Base-by-base conservation (phyloP, 2,888 invertebrate species). In the Molorchus minor region DNA sequence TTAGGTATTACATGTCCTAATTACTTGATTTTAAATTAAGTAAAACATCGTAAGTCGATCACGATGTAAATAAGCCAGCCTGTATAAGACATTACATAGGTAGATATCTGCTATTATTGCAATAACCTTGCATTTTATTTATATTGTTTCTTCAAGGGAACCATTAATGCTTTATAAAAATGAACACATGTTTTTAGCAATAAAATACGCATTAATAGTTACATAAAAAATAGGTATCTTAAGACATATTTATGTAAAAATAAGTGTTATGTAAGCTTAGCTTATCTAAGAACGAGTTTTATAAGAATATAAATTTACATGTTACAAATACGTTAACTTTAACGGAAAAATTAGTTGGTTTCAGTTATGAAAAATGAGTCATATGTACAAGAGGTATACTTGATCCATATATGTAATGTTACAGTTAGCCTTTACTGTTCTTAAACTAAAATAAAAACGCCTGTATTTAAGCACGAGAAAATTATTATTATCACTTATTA, bases 91-190 rank as follows among this genome's bases (percentile, higher is more conserved):
- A n/a, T n/a, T n/a, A n/a, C n/a, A n/a, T n/a, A n/a, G n/a, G n/a
- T n/a, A n/a, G n/a, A n/a, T 49, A 49, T 49, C 38, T 16, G 38
- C 25, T 49, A 49, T 49, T 49, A 49, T 33, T 49, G 38, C 38
- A 49, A 8, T 49, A 49, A 49, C 49, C 49, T 49, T 49, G 38
- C 49, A 49, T 49, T 49, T 49, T 38, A 49, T 49, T 49, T 49
- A 49, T 49, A 17, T 38, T 38, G 38, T 49, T 38, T 49, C 38
- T 49, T 49, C 49, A 49, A 40, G 38, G 49, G 38, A 38, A 49
- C 19, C 38, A 29, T 21, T 36, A 36, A 19, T 38, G 25, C 15
- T 10, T 36, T 25, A 25, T 38, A 38, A 40, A 49, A 25, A 49
- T 16, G 36, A 12, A 49, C 49, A 47, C 47, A 49, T 36, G 36